A percentile compares a stretch with the other conserved stretches of the same genome.
phyloP scores from a whole-genome alignment of 2,888 invertebrate species.

The Apodemia duryi region DNA sequence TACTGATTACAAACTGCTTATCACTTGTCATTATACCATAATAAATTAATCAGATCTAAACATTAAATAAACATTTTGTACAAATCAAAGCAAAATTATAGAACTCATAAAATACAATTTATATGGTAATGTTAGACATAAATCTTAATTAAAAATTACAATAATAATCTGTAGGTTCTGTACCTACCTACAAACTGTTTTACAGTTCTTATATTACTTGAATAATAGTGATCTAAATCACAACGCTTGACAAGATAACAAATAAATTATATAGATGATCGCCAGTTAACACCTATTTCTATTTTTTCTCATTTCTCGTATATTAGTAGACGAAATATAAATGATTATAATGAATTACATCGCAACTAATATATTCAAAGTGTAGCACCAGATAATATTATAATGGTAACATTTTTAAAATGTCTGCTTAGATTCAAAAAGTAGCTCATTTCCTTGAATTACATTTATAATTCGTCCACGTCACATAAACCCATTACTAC shows the following conservation, averaged over 20 bases:
- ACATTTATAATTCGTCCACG: conserved; percentile 34
- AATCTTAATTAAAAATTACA: conserved; percentile 58
- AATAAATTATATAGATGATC: conserved; percentile 33
- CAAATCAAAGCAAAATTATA: conserved; percentile 78
- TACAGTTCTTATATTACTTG: conserved; percentile 51
- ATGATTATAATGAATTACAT: neutral
- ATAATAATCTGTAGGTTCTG: conserved; percentile 52
- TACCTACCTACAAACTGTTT: conserved; percentile 70
- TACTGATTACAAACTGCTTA: neutral
- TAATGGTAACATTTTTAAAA: conserved; percentile 1
- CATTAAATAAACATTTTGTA: conserved; percentile 55
- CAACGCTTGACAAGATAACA: conserved; percentile 50
- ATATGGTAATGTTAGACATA: conserved; percentile 66
- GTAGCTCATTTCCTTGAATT: neutral
- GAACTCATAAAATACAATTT: conserved; percentile 59
- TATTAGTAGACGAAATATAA: conserved; percentile 10
- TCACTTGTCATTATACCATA: conserved; percentile 45
- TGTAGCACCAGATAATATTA: neutral
- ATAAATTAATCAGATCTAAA: conserved; percentile 63
- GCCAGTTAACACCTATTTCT: neutral
- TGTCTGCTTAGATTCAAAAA: neutral
- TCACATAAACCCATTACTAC: conserved; percentile 54
- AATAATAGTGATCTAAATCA: conserved; percentile 53
- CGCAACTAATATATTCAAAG: neutral
- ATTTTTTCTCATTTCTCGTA: neutral